Base-by-base conservation (phyloP, 2,113 vertebrate genomes). In the Anser brachyrhynchus region DNA sequence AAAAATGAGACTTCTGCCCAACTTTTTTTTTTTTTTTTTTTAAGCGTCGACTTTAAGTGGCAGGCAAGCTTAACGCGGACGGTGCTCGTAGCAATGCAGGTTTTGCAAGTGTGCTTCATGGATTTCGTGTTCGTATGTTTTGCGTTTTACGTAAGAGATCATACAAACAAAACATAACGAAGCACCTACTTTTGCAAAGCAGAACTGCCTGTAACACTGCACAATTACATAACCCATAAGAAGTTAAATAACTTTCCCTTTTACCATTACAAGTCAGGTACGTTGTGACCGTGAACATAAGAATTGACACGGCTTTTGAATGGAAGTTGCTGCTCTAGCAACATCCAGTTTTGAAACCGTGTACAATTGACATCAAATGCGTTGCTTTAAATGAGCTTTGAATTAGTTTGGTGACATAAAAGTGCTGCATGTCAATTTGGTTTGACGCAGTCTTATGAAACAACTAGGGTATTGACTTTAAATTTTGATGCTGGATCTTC, bases 101-200 rank as follows among this genome's bases (percentile, higher is more conserved):
- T 55, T 62, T 37, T 39, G 4, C 19, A 37, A 22, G 3, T 52
- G 7, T 10, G 3, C 5, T 58, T 55, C 4, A 1, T 26, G 25
- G 41, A 3, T 66, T 51, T 61, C 19, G 1, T 22, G 17, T 75
- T 70, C 4, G 0, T 13, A 2, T 64, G 19, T 29, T 37, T 4
- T 52, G 4, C 18, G 13, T 73, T 84, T 54, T 70, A 7, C 52
- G 1, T 37, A 17, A 64, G 35, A 28, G 4, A 35, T 22, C 2
- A 4, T 23, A 13, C 1, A 15, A 29, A 31, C 5, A 39, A 20
- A n/a, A 58, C 11, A 17, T 21, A 6, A 6, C 0, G 0, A 55
- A 88, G 28, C 5, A 6, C 2, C 0, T 11, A 26, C 41, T 46
- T 73, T 43, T 57, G 11, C 49, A 69, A 55, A 17, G 39, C 17